phyloP scores from a whole-genome alignment of 2,888 invertebrate species.

The Dioctria rufipes region DNA sequence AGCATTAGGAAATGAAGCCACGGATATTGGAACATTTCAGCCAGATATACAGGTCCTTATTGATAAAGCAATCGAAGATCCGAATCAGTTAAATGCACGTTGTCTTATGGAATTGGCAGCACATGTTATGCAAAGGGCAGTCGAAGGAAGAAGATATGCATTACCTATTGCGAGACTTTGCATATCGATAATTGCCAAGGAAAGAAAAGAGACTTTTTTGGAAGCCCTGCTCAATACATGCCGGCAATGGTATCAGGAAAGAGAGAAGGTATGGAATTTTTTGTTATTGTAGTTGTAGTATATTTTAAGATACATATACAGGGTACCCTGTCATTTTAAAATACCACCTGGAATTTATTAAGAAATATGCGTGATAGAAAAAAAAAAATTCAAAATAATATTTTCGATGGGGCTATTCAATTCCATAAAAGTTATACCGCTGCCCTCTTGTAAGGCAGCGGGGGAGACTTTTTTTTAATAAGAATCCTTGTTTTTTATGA shows the following conservation, averaged over 20 bases:
- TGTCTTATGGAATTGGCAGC: constrained; percentile 89
- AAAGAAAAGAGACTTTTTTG: constrained; percentile 89
- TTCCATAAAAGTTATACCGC: too few relatives aligned
- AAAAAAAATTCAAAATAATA: too few relatives aligned
- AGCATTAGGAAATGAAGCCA: constrained; percentile 79
- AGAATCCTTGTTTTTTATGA: too few relatives aligned
- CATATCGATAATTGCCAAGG: constrained; percentile 89
- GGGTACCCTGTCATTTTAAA: too few relatives aligned
- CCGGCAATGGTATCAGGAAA: constrained; percentile 91
- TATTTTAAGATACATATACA: too few relatives aligned
- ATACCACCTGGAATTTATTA: too few relatives aligned
- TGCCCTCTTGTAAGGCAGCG: too few relatives aligned
- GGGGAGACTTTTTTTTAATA: too few relatives aligned
- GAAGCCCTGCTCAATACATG: constrained; percentile 91
- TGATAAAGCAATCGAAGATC: constrained; percentile 86
- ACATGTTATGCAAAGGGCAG: constrained; percentile 84
- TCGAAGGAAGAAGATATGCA: constrained; percentile 83
- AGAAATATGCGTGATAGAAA: too few relatives aligned
- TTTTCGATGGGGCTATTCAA: too few relatives aligned
- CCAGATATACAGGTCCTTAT: constrained; percentile 82
- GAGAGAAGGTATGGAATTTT: constrained; percentile 74
- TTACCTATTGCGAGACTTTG: constrained; percentile 89
- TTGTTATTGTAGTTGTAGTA: not conserved
- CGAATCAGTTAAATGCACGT: constrained; percentile 81
- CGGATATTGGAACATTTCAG: constrained; percentile 83